phyloP scores from a whole-genome alignment of 2,888 invertebrate species.

The Smittia aterrima region DNA sequence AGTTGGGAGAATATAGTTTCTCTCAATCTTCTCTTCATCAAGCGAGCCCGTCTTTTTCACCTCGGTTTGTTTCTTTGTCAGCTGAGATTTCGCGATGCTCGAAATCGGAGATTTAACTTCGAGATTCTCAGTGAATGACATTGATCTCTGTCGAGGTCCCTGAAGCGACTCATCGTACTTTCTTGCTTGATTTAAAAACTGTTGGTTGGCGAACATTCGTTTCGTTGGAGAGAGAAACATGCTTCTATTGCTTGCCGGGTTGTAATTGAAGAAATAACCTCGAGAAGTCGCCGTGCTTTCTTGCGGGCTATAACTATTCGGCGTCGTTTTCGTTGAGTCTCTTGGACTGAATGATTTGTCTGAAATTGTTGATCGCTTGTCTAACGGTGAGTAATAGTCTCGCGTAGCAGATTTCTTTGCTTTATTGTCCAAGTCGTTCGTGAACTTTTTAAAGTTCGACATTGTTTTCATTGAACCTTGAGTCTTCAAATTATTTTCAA shows the following conservation, averaged over 20 bases:
- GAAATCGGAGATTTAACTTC: constrained; percentile 50
- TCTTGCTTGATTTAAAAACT: constrained; percentile 39
- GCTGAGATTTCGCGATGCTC: constrained; percentile 42
- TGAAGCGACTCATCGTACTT: constrained; percentile 2
- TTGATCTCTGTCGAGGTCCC: constrained; percentile 53
- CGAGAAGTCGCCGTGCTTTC: constrained; percentile 17
- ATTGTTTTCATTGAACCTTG: neutral
- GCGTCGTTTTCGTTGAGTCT: constrained; percentile 27
- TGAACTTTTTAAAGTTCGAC: constrained; percentile 11
- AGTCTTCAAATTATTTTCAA: constrained; percentile 36
- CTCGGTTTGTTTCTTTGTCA: neutral
- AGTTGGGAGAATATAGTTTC: constrained; percentile 15
- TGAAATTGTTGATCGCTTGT: constrained; percentile 19
- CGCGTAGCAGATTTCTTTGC: constrained; percentile 35
- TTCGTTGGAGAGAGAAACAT: constrained; percentile 43
- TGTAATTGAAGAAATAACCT: constrained; percentile 25
- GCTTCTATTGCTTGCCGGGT: neutral
- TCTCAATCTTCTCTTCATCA: constrained; percentile 27
- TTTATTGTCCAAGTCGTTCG: constrained; percentile 40
- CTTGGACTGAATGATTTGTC: constrained; percentile 35
- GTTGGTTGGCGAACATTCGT: constrained; percentile 45
- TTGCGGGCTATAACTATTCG: constrained; percentile 34
- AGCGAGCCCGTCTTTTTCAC: constrained; percentile 23
- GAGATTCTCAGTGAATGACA: constrained; percentile 57
- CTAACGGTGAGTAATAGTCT: constrained; percentile 39